Base-by-base conservation (phyloP, 1,140 invertebrate genomes). In the Drosophila nigromelanica region DNA sequence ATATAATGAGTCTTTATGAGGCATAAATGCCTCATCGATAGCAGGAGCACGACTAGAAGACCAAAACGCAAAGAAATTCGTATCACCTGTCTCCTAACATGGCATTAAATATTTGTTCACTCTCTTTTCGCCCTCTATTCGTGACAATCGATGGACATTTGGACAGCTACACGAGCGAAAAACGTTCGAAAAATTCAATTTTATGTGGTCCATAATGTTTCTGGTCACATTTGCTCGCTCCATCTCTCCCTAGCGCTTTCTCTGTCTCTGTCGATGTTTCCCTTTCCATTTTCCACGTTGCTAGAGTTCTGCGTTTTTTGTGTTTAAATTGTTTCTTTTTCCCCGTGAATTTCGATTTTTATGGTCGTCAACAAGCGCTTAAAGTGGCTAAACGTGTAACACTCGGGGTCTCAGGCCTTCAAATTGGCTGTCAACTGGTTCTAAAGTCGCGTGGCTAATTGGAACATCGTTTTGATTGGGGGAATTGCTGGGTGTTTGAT, bases 371-470 rank as follows among this genome's bases (percentile, higher is more conserved):
- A 73, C 70, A 60, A 73, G 63, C 63, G 63, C 55, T 73, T 60
- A 73, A 73, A 73, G 70, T 73, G 70, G 70, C 63, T 68, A 68
- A 73, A 37, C 63, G 39, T 73, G 70, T 73, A 73, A 68, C 47
- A 47, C 63, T 52, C 33, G 11, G 33, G 15, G 35, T 39, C 51
- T 18, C 37, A 11, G 56, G 30, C 35, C 59, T 55, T 55, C 68
- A 54, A 64, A 33, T 64, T 24, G 69, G 10, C 70, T 73, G 48
- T 68, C 63, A 73, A 60, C 27, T 33, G 54, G 63, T 35, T 68
- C 63, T 51, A 60, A 68, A 72, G 48, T 73, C 55, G 63, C 55
- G 55, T 68, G 63, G 70, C 55, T 73, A 73, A 73, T 73, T 73
- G 70, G 55, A 73, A 48, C 51, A 68, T 33, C 24, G 12, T 11